phyloP scores from a whole-genome alignment of 2,888 invertebrate genomes.

The Ommatoiulus sabulosus region DNA sequence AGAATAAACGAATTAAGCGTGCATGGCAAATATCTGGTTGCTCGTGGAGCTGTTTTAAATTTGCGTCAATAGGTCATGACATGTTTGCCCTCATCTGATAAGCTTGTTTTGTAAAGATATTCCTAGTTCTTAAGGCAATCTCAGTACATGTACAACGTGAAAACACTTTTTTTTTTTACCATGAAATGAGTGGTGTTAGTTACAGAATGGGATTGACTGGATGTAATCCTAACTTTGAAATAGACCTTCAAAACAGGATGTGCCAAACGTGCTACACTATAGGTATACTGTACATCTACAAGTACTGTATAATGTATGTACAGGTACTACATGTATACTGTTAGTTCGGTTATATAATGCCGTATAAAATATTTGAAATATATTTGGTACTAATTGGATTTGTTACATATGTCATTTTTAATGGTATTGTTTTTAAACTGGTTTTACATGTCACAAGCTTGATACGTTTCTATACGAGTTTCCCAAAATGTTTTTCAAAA shows the following conservation, averaged over 20 bases:
- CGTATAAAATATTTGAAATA: background rate
- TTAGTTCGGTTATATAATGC: background rate
- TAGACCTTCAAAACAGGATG: background rate
- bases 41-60: background rate
- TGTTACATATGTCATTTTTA: no score
- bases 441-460: no score
- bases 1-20: background rate
- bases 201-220: background rate
- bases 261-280: background rate
- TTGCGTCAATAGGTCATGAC: background rate
- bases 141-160: background rate
- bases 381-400: no score
- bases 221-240: background rate
- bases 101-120: background rate
- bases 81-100: background rate
- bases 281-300: no score
- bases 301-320: no score
- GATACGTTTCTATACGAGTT: no score
- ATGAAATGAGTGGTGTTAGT: background rate
- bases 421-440: background rate
- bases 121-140: background rate
- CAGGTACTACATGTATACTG: background rate
- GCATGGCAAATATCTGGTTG: no score
- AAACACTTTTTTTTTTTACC: background rate
- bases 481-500: no score